Evolutionary conservation across 1,140 invertebrate genomes (phyloP), one percentile per base, ranked within the genome.

Genomic region (Laupala kohalensis): DNA sequence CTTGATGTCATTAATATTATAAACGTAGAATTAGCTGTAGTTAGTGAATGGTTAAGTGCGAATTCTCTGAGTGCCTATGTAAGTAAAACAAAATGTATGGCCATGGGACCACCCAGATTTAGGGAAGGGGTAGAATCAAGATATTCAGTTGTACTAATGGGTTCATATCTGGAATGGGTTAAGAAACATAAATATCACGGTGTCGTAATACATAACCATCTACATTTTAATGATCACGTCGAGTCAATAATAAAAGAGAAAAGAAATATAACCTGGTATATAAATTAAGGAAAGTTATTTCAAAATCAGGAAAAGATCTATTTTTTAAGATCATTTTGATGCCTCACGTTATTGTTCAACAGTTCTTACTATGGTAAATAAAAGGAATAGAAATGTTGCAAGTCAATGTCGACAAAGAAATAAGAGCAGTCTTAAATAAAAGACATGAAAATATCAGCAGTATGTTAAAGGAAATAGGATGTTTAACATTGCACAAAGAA

Each of bases 121-220:
- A 53, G 37, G 37, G 37, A 53, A 53, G 37, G 19, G 19, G 37
- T 53, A 53, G 1, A 53, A 53, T 53, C 1, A 53, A 53, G 37
- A 53, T 4, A 53, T 13, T 53, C 37, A 53, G 19, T 53, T 2
- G 37, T 53, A 13, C 37, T 53, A 13, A 13, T 53, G 37, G 4
- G 37, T 53, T 9, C 37, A 4, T 13, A 53, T 53, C 37, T 53
- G 53, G 77, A 81, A 19, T 79, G 78, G 79, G 69, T 64, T 25
- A 64, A 24, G 64, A 29, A 63, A 69, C 73, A 71, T 15, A 37
- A 53, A 53, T 4, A 53, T 53, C 19, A 19, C 4, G 37, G 19
- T 9, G 19, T n/a, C 9, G 19, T 53, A 13, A 53, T 53, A 53
- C 9, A 53, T 4, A 13, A 9, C 4, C 37, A 13, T 53, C 37